phyloP scores from a whole-genome alignment of 2,113 vertebrate species.

The Thomomys bottae region DNA sequence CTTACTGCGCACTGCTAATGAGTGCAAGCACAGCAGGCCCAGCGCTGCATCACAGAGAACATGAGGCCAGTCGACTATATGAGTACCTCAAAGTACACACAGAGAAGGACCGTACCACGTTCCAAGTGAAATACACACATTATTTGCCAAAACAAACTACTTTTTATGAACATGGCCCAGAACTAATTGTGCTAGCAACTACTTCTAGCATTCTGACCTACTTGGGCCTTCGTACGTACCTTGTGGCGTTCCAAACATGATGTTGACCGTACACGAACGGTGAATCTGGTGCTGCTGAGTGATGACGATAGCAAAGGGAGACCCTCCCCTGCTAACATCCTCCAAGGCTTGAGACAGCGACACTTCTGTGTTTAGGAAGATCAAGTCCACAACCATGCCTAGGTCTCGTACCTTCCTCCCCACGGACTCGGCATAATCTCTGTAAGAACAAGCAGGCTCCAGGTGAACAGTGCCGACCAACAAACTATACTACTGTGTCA shows the following conservation, averaged over 20 bases:
- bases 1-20: neutral
- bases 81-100: neutral
- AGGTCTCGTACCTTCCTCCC: slow-evolving; percentile 97
- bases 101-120: neutral
- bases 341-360: slow-evolving; percentile 97
- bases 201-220: neutral
- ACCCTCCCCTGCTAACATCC: slow-evolving; percentile 95
- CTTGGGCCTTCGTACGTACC: slow-evolving; percentile 87
- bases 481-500: neutral
- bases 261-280: slow-evolving; percentile 98
- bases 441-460: slow-evolving; percentile 77
- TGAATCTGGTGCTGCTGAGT: slow-evolving; percentile 98
- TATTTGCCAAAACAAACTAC: neutral
- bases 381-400: slow-evolving; percentile 99
- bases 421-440: slow-evolving; percentile 98
- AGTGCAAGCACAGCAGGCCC: neutral
- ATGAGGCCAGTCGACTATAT: neutral
- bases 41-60: slow-evolving; percentile 6
- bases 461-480: slow-evolving; percentile 18
- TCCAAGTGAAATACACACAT: neutral
- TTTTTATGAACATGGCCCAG: neutral
- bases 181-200: neutral
- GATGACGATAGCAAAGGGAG: slow-evolving; percentile 98
- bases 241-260: slow-evolving; percentile 98
- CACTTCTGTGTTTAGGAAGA: slow-evolving; percentile 99